Conservation (phyloP, 2,113 vertebrate species). For the Caloenas nicobarica region DNA sequence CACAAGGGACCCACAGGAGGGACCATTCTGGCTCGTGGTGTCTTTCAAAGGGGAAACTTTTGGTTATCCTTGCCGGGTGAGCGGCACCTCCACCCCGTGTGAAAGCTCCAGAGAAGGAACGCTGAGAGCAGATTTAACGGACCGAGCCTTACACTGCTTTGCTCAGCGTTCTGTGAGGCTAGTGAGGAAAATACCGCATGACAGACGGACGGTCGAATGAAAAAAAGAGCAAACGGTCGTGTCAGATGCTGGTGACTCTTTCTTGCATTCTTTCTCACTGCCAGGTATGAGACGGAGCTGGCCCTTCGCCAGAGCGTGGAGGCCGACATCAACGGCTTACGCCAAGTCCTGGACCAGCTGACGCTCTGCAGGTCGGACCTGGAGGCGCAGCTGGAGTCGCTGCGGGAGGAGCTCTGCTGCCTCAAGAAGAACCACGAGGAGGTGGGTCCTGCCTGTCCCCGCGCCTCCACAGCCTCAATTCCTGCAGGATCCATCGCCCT, state of each 20-base stretch:
- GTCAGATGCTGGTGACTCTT: background rate
- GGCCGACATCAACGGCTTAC: slow-evolving; percentile 88
- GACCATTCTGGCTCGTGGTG: background rate
- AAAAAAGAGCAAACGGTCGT: background rate
- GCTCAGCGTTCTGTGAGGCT: background rate
- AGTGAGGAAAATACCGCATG: background rate
- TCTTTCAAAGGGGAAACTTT: background rate
- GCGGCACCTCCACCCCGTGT: background rate
- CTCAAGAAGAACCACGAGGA: slow-evolving; percentile 92
- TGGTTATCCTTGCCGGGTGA: background rate
- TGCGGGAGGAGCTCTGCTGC: slow-evolving; percentile 91
- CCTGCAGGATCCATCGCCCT: too few species aligned
- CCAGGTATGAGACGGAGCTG: slow-evolving; percentile 64
- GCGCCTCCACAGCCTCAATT: background rate
- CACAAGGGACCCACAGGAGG: background rate
- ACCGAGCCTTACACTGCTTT: background rate
- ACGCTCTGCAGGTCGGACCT: slow-evolving; percentile 87
- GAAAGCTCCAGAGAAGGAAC: background rate
- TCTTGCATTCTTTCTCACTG: background rate
- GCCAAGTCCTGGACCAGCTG: slow-evolving; percentile 88
- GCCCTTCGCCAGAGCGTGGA: slow-evolving; percentile 80
- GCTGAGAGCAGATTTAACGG: fast-evolving
- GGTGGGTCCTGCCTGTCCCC: slow-evolving; percentile 61
- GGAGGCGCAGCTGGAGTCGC: slow-evolving; percentile 88
- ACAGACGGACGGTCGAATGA: too few species aligned